Conservation (phyloP, 2,113 vertebrate genomes). For the Seriola quinqueradiata region DNA sequence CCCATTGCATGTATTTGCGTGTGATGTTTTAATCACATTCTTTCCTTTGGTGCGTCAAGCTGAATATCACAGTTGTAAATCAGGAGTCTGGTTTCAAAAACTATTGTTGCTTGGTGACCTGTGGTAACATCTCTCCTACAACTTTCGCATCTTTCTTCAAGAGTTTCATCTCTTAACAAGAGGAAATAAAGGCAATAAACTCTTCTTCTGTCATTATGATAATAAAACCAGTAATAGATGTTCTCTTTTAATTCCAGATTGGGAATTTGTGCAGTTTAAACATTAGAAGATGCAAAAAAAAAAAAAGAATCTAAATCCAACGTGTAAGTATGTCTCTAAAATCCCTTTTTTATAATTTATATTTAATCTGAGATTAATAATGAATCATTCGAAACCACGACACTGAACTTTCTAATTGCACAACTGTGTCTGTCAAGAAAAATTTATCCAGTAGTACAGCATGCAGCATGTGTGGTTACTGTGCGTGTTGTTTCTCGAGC, state of each 20-base stretch:
- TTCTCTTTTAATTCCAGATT: background rate
- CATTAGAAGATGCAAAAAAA: background rate
- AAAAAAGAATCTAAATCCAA: conserved; percentile 52
- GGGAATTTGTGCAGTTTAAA: background rate
- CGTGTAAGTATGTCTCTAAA: conserved; percentile 41
- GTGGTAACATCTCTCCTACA: background rate
- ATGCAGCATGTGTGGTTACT: conserved; percentile 11
- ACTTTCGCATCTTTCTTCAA: background rate
- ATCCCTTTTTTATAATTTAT: conserved; percentile 73
- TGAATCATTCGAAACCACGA: conserved; percentile 66
- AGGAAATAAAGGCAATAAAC: background rate
- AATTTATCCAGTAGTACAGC: conserved; percentile 27
- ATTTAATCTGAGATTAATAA: conserved; percentile 72
- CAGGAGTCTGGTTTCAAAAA: conserved; percentile 1
- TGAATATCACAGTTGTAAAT: conserved; percentile 8
- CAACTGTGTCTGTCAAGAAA: conserved; percentile 61
- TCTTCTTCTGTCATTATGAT: background rate
- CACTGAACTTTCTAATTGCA: conserved; percentile 70
- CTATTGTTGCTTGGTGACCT: background rate
- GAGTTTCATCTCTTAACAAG: background rate
- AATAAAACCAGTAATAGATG: background rate
- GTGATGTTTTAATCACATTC: background rate
- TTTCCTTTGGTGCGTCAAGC: background rate
- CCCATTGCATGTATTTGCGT: background rate
- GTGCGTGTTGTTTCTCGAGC: conserved; percentile 5